Evolutionary conservation across 2,797 vertebrate species (phyloP), one percentile per base, ranked within the genome.

Genomic region (Gastrophryne carolinensis): DNA sequence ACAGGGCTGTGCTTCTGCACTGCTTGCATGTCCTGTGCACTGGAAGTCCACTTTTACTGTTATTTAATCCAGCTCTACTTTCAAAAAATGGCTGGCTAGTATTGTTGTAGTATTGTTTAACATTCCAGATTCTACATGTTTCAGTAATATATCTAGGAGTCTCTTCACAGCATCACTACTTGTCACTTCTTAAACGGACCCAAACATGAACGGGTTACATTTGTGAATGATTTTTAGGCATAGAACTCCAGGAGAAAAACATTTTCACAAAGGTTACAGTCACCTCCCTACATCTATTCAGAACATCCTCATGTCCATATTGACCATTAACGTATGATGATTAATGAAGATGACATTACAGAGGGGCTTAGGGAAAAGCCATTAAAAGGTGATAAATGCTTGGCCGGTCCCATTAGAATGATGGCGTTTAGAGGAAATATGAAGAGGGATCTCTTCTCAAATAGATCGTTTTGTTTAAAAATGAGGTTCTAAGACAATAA

Each of bases 251-350:
- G 65, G 5, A 30, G 12, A 41, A 65, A 64, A 26, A 61, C 54
- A 60, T 21, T 74, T 75, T 17, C 17, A 35, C 35, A 68, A 75
- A 75, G 64, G 73, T 67, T 75, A 67, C 12, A 21, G 6, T 61
- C 30, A 21, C 35, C 30, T 61, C 41, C 64, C 41, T 29, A 39
- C 35, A 75, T 75, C 54, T 12, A 75, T 60, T 32, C 39, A 29
- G 54, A 58, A 52, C 44, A 58, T 37, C n/a, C 44, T 47, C 19
- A 6, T 60, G 64, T 53, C 53, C 63, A 60, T 50, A 75, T 68
- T 75, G 64, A 75, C 73, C 73, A 68, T 75, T 75, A 75, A 50
- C 63, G 52, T 68, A 75, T 75, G 41, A 68, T 75, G 73, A 75
- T 75, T 75, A 68, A 75, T 75, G 73, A 61, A 67, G 39, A 68